phyloP scores from a whole-genome alignment of 2,113 vertebrate species.

The Gracilinanus agilis region DNA sequence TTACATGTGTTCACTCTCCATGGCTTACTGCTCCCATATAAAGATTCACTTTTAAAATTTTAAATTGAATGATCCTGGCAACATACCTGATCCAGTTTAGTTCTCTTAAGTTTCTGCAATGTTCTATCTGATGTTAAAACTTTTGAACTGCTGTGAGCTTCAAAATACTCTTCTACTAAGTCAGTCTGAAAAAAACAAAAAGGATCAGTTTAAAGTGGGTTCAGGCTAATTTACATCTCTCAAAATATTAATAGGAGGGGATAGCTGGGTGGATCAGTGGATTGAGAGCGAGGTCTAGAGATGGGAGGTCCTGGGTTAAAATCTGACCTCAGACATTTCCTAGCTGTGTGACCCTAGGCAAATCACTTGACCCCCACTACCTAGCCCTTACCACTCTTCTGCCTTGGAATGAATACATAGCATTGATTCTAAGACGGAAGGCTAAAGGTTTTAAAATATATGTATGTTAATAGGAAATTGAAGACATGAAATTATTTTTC shows the following conservation, averaged over 20 bases:
- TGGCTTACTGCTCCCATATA: background rate
- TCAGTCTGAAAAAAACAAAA: constrained; percentile 83
- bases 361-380: no score
- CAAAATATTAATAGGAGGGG: constrained; percentile 19
- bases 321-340: no score
- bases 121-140: constrained; percentile 96
- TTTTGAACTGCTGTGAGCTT: constrained; percentile 97
- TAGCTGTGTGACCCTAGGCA: no score
- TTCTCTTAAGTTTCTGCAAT: constrained; percentile 91
- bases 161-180: constrained; percentile 96
- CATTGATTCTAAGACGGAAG: no score
- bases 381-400: no score
- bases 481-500: background rate
- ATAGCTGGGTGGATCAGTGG: no score
- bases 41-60: background rate
- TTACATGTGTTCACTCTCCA: background rate
- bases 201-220: constrained; percentile 52
- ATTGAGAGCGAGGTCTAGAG: no score
- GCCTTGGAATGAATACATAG: no score
- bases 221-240: constrained; percentile 8
- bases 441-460: background rate
- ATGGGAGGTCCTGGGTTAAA: no score
- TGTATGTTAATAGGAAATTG: background rate
- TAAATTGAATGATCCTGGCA: background rate
- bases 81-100: constrained; percentile 92